Percentiles rank a stretch among this genome's conserved stretches.
Evolutionary conservation across 2,797 vertebrate genomes (phyloP).

Genomic region (Coluber constrictor): DNA sequence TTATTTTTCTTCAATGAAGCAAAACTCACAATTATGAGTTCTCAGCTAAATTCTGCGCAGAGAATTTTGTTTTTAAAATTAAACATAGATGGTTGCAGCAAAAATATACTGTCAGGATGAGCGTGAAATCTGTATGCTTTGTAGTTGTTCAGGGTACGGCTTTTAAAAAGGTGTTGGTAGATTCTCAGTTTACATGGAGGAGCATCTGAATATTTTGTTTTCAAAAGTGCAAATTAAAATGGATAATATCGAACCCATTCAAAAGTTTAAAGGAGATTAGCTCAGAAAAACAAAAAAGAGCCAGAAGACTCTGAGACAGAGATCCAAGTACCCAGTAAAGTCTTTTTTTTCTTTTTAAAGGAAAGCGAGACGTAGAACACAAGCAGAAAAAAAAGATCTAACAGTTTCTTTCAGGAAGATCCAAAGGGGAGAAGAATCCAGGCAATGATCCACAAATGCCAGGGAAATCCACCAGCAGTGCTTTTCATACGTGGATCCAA

Average conservation of each 20-base stretch:
- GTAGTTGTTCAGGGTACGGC: constrained; percentile 51
- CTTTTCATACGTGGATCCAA: constrained; percentile 25
- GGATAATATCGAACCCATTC: constrained; percentile 41
- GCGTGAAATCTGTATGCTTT: constrained; percentile 40
- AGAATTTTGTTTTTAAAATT: constrained; percentile 53
- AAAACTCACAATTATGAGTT: constrained; percentile 51
- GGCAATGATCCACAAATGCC: constrained; percentile 44
- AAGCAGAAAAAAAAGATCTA: constrained; percentile 3
- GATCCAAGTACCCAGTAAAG: constrained; percentile 43
- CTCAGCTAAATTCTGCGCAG: constrained; percentile 55
- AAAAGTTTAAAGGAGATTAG: constrained; percentile 40
- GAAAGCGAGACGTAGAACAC: background rate
- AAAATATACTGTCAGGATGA: constrained; percentile 44
- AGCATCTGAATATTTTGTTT: constrained; percentile 49
- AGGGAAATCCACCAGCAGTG: constrained; percentile 11
- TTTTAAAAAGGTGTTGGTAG: constrained; percentile 43
- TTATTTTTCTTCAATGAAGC: constrained; percentile 56
- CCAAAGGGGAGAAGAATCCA: constrained; percentile 43
- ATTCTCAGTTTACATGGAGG: constrained; percentile 63
- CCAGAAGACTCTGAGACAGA: constrained; percentile 34
- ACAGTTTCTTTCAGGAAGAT: constrained; percentile 19
- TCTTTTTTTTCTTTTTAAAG: background rate
- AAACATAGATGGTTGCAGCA: constrained; percentile 55
- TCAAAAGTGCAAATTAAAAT: constrained; percentile 66
- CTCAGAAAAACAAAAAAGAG: background rate